Base-by-base conservation (phyloP, 2,113 vertebrate genomes). In the Prolemur simus region DNA sequence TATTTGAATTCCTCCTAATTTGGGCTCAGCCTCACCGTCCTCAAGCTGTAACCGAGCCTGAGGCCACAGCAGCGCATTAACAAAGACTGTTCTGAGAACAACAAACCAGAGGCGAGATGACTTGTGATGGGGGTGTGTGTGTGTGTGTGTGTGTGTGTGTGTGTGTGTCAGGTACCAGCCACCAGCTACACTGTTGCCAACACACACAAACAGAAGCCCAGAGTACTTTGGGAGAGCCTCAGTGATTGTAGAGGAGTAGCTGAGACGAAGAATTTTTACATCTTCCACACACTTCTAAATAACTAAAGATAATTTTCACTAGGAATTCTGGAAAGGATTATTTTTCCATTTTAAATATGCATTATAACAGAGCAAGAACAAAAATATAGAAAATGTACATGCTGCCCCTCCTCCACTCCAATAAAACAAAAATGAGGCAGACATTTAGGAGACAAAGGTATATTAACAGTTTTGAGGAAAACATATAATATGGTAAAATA, bases 341-440 rank as follows among this genome's bases (percentile, higher is more conserved):
- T 77, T 69, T 93, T 82, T 78, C 69, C 29, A 89, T 56, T 96
- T 92, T 54, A 92, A 84, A 92, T 14, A 58, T 11, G 3, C 11
- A 96, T 32, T 52, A 6, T 14, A 84, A 84, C 1, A 64, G 47
- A 85, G 23, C 77, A 80, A 82, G 15, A 82, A 32, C 18, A 81
- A 82, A 60, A 74, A 27, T 8, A 47, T 0, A 39, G 37, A 78
- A 73, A 52, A 77, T 12, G 0, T 80, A 32, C 25, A 34, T 58
- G 56, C 15, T n/a, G 56, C 17, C 23, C 54, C n/a, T 85, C 52
- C 3, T 73, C 74, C 18, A 76, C 27, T 81, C 14, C 8, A 25
- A 42, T 76, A 56, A 60, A 63, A 20, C 29, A 49, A 71, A 56
- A 82, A 56, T 11, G 21, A 69, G 60, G 78, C 37, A 87, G 88